Base-by-base conservation (phyloP, 2,113 vertebrate genomes). In the Lota lota region DNA sequence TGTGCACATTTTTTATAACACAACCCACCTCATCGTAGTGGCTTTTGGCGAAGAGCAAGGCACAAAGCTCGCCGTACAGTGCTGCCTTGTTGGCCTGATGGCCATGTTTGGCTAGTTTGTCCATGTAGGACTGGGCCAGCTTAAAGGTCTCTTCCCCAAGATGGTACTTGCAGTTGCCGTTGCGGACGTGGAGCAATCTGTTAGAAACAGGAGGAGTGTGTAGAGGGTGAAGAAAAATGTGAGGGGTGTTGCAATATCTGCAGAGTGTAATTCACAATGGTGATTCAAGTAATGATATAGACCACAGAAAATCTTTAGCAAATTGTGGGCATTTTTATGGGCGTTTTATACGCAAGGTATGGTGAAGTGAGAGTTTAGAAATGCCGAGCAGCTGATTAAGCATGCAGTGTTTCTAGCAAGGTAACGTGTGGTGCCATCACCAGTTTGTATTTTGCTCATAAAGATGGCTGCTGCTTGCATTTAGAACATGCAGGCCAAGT, bases 351-450 rank as follows among this genome's bases (percentile, higher is more conserved):
- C 1, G 28, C 28, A 33, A 2, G 28, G 97, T 40, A 97, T 99
- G 69, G 97, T 98, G 79, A 99, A 99, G 84, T 91, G 97, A 61
- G 97, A 99, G 83, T 99, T 99, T 87, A 95, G 97, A 83, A 98
- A 98, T 91, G 97, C 97, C 21, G 97, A 99, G 63, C 96, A 99
- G 85, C 92, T 99, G 89, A 99, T 99, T 79, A 99, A 99, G 87
- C 97, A 99, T 1, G 97, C 96, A 0, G 97, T 99, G 47, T 98
- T 97, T 92, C 91, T 98, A 80, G 97, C 96, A 74, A 91, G 97
- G 97, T 99, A 87, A 90, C 92, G 65, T 21, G 15, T 79, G 63
- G 16, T 2, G 51, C 70, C n/a, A 40, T 22, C 2, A 33, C 28
- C 7, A 33, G 4, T 33, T 47, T 12, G 40, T 11, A 47, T 47